Base-by-base conservation (phyloP, 2,888 invertebrate species). In the Brenthis daphne region DNA sequence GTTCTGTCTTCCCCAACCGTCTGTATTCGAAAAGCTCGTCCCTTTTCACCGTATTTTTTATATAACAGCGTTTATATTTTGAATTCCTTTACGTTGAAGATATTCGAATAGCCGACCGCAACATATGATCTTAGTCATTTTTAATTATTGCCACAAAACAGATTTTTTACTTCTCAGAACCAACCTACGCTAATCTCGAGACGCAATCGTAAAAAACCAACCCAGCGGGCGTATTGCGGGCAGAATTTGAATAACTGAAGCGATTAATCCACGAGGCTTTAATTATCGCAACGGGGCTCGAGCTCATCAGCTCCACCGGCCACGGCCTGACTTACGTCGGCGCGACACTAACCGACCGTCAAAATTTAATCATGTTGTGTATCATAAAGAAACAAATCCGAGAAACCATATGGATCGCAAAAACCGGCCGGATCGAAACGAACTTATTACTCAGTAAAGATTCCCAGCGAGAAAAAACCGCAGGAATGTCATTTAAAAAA, bases 401-500 rank as follows among this genome's bases (percentile, higher is more conserved):
- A 77, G 74, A 77, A 79, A 78, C 84, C 84, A 82, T 85, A 83
- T 80, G 76, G 79, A 81, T 77, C 86, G 88, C 89, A 88, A 89
- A 90, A 90, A 89, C 86, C 81, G 77, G 80, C 82, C 78, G 81
- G 77, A 78, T 81, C 84, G 78, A 81, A 85, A 85, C 79, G 77
- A 82, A 86, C 86, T 83, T 88, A 89, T 89, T 89, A 87, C 88
- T 80, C 82, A 80, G 82, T 82, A 81, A 84, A 86, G 86, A 87
- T 89, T 90, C 90, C 85, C 88, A 85, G 84, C 83, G 83, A 85
- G 85, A 89, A 90, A 91, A 90, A 91, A 89, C 92, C 92, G 85
- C 92, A 92, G 85, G 91, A 90, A 92, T 91, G 88, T 90, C 90
- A 91, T 90, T 91, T 87, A 91, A 90, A 90, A 91, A 92, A 92